Percentiles rank a stretch among this genome's conserved stretches.
These are phyloP conservation scores for Plebejus anna DNA, from an alignment of 2,888 invertebrate genomes.

Conservation along the genomic window DNA sequence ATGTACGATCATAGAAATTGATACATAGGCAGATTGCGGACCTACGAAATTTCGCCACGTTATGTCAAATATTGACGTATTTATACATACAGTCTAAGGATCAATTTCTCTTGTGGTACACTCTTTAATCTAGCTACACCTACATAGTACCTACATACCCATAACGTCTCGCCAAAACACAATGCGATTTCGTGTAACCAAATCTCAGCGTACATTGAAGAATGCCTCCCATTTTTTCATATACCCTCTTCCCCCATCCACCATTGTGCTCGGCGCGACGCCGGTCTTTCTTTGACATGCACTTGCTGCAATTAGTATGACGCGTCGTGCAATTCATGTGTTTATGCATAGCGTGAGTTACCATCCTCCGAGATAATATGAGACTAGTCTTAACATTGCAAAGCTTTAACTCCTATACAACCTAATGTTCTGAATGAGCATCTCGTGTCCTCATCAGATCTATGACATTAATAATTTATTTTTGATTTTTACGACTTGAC, in stretches of 20 bases:
- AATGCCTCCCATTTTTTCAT: conserved; percentile 64
- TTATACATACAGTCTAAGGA: background rate
- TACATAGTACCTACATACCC: background rate
- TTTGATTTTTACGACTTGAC: too few relatives aligned
- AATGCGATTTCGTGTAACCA: conserved; percentile 59
- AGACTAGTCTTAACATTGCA: conserved; percentile 13
- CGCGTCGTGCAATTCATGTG: conserved; percentile 49
- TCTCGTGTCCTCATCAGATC: background rate
- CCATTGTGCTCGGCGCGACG: conserved; percentile 76
- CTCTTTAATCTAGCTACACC: background rate
- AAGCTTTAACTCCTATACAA: background rate
- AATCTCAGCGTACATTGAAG: conserved; percentile 64
- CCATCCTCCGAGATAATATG: conserved; percentile 37
- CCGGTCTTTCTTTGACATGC: conserved; percentile 77
- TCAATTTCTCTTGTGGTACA: background rate
- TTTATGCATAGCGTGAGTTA: conserved; percentile 40
- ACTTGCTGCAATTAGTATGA: conserved; percentile 76
- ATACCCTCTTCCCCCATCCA: conserved; percentile 70
- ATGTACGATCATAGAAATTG: background rate
- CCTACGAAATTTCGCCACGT: background rate
- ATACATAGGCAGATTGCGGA: background rate
- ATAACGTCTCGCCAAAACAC: conserved; percentile 36
- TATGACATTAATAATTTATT: too few relatives aligned
- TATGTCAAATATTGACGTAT: too few relatives aligned
- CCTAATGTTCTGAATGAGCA: background rate